Evolutionary conservation across 2,797 vertebrate genomes (phyloP).

Genomic region (Lutjanus campechanus): DNA sequence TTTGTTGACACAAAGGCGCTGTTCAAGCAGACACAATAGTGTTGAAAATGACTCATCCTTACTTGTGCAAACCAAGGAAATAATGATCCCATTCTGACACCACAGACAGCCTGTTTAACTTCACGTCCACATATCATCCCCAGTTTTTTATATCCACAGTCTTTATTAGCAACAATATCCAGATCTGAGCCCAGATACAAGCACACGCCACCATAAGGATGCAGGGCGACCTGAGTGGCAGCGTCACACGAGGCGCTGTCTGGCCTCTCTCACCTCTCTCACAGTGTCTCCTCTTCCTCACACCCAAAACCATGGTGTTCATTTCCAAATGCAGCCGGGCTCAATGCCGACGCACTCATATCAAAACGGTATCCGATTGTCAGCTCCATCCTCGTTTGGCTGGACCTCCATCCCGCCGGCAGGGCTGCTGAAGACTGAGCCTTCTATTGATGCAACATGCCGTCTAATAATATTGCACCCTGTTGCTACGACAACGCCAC

Average conservation of each 20-base stretch:
- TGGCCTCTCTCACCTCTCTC: slow-evolving; percentile 78
- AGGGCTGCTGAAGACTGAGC: slow-evolving; percentile 66
- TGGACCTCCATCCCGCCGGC: slow-evolving; percentile 71
- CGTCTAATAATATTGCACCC: slow-evolving; percentile 75
- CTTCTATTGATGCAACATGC: slow-evolving; percentile 77
- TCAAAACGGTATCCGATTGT: slow-evolving; percentile 47
- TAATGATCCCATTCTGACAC: slow-evolving; percentile 48
- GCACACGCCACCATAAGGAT: slow-evolving; percentile 50
- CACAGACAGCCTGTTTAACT: slow-evolving; percentile 40
- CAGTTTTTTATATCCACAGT: slow-evolving; percentile 16
- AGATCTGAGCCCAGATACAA: slow-evolving; percentile 36
- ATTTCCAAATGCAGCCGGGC: slow-evolving; percentile 62
- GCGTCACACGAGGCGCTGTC: slow-evolving; percentile 58
- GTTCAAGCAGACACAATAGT: slow-evolving; percentile 40
- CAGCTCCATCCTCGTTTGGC: slow-evolving; percentile 63
- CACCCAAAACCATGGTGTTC: slow-evolving; percentile 72
- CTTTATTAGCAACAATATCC: slow-evolving; percentile 34
- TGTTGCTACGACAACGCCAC: slow-evolving; percentile 81
- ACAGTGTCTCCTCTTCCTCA: slow-evolving; percentile 81
- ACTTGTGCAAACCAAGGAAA: slow-evolving; percentile 46
- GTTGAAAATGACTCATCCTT: slow-evolving; percentile 69
- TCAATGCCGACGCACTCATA: slow-evolving; percentile 57
- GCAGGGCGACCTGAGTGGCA: slow-evolving; percentile 58
- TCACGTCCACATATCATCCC: slow-evolving; percentile 40
- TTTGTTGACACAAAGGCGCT: slow-evolving; percentile 54